These are phyloP conservation scores for Xanthorhoe spadicearia DNA, from an alignment of 2,888 invertebrate species.

Conservation along the genomic window DNA sequence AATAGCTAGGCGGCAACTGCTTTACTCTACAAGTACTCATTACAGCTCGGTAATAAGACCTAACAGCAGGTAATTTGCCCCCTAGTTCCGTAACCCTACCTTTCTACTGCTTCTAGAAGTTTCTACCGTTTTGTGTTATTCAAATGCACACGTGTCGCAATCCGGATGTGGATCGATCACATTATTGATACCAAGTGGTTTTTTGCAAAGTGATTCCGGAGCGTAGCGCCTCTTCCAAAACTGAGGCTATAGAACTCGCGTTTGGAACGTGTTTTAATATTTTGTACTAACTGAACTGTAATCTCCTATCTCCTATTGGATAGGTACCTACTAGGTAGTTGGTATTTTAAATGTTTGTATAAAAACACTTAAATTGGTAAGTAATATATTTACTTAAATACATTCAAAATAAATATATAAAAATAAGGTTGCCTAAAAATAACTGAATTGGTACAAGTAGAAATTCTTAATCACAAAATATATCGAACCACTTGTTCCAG, in stretches of 20 bases:
- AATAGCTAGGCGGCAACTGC: neutral
- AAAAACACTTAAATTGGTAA: no score
- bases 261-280: neutral
- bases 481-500: no score
- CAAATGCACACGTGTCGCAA: conserved; percentile 31
- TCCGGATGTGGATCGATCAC: conserved; percentile 44
- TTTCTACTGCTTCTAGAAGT: conserved; percentile 29
- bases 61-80: conserved; percentile 18
- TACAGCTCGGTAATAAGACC: conserved; percentile 12
- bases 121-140: conserved; percentile 8
- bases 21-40: neutral
- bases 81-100: conserved; percentile 19
- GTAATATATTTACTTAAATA: no score
- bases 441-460: no score
- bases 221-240: conserved; percentile 35
- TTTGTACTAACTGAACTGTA: neutral
- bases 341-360: no score
- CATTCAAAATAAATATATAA: no score
- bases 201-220: conserved; percentile 42
- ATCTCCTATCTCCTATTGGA: no score
- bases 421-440: no score
- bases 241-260: conserved; percentile 37
- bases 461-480: no score
- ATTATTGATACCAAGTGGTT: conserved; percentile 46
- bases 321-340: no score